A percentile compares a stretch with the other conserved stretches of the same genome.
Evolutionary conservation across 2,888 invertebrate species (phyloP).

Genomic region (Spatulosminthurus flaviceps): DNA sequence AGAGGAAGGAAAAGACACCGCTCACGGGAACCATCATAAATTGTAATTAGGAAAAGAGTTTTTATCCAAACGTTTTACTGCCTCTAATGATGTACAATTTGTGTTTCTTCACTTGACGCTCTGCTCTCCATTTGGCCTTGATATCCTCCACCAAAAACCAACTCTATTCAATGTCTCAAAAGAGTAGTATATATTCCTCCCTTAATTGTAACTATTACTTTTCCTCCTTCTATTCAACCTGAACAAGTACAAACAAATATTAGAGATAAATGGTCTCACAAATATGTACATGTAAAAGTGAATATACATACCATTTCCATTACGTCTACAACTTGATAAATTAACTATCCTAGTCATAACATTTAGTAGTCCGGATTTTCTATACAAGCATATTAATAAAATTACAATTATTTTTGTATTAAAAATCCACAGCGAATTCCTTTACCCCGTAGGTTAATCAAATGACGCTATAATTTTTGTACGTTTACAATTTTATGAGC

Average conservation of each 20-base stretch:
- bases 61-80: constrained; percentile 59
- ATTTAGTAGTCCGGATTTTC: no score
- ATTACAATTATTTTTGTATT: no score
- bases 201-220: constrained; percentile 26
- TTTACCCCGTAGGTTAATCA: no score
- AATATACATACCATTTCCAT: no score
- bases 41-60: constrained; percentile 61
- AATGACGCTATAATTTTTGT: no score
- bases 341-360: no score
- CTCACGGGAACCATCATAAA: constrained; percentile 53
- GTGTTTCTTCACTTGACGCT: constrained; percentile 49
- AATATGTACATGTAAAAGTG: no score
- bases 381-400: no score
- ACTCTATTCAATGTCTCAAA: constrained; percentile 12
- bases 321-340: no score
- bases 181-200: constrained; percentile 15
- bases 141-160: constrained; percentile 38
- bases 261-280: no score
- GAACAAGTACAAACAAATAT: background rate
- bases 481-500: no score
- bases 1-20: constrained; percentile 41
- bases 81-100: constrained; percentile 62
- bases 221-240: constrained; percentile 4
- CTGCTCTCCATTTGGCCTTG: constrained; percentile 44
- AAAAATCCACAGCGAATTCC: no score